Evolutionary conservation across 2,888 invertebrate species (phyloP).

Genomic region (Amblyjoppa fuscipennis): DNA sequence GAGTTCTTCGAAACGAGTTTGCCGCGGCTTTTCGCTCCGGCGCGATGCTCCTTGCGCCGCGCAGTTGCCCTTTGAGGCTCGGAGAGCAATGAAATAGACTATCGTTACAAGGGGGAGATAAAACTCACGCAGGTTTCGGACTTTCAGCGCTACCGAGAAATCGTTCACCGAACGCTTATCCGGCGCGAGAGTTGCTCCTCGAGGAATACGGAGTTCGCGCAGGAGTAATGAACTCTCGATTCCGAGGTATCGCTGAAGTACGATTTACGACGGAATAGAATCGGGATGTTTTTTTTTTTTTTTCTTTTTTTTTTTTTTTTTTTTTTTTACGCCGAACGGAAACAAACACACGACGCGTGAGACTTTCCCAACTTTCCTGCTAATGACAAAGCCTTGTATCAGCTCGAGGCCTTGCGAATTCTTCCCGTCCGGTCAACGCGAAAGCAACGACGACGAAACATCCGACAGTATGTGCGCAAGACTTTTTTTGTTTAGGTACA

Average conservation of each 20-base stretch:
- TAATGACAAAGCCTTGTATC: slow-evolving; percentile 30
- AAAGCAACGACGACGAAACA: slow-evolving; percentile 20
- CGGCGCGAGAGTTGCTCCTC: slow-evolving; percentile 1
- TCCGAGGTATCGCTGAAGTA: not conserved
- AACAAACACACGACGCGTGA: not conserved
- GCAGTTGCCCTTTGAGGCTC: slow-evolving; percentile 14
- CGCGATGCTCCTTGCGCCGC: not conserved
- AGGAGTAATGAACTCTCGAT: not conserved
- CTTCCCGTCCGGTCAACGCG: slow-evolving; percentile 13
- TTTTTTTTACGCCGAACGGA: slow-evolving; percentile 2
- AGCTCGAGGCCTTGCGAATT: not conserved
- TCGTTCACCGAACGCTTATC: slow-evolving; percentile 1
- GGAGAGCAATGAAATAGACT: slow-evolving; percentile 25
- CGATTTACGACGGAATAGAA: slow-evolving; percentile 11
- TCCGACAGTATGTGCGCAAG: not conserved
- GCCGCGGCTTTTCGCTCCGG: slow-evolving; percentile 35
- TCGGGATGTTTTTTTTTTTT: not conserved
- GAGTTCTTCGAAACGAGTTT: slow-evolving; percentile 63
- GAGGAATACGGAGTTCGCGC: not conserved
- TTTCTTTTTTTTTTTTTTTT: not conserved
- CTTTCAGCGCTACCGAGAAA: slow-evolving; percentile 11
- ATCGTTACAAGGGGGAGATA: slow-evolving; percentile 28
- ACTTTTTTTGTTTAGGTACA: not conserved
- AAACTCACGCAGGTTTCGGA: slow-evolving; percentile 3
- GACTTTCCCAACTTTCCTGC: slow-evolving; percentile 39